Evolutionary conservation across 2,797 vertebrate genomes (phyloP), one percentile per base, ranked within the genome.

Genomic region (Tauraco hartlaubi): DNA sequence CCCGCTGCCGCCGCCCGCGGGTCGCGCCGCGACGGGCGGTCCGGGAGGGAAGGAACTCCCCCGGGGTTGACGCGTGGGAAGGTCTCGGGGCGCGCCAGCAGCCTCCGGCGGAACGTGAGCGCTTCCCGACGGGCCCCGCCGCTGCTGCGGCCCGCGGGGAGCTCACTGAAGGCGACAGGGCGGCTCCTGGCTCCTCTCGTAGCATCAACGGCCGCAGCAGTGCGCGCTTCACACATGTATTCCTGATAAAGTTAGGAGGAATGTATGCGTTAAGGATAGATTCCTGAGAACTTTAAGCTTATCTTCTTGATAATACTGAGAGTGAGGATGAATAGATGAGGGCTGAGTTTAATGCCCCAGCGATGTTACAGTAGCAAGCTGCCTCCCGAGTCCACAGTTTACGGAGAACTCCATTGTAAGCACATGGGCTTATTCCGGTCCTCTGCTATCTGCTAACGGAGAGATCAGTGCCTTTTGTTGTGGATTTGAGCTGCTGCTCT

Each of bases 391-490:
- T 13, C 6, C 12, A 20, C 22, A 9, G 0, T 9, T 28, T 28
- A 11, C 5, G 15, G 35, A 55, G 54, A 71, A 41, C 51, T 78
- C 26, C 5, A 19, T 6, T 25, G 13, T 59, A 86, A 80, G 39
- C 59, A 11, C 48, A 12, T 2, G 67, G 67, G 62, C 41, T 96
- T 81, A 68, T 35, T 66, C 69, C 41, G n/a, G 58, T 37, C 68
- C 37, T 43, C 44, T 49, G 80, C 54, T 82, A 3, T 88, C 82
- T 69, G 48, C 69, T 77, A 22, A 15, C 9, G 0, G 58, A 46
- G 55, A 77, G 69, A 90, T 90, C 87, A n/a, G 31, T 35, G 55
- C 72, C 91, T 94, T 95, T 90, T 90, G 67, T 83, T 88, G 59
- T 28, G 89, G 78, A 44, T 94, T 80, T 51, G 58, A 88, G 67